A percentile compares a stretch with the other conserved stretches of the same genome.
Evolutionary conservation across 2,797 vertebrate species (phyloP).

Genomic region (Scolopax rusticola): DNA sequence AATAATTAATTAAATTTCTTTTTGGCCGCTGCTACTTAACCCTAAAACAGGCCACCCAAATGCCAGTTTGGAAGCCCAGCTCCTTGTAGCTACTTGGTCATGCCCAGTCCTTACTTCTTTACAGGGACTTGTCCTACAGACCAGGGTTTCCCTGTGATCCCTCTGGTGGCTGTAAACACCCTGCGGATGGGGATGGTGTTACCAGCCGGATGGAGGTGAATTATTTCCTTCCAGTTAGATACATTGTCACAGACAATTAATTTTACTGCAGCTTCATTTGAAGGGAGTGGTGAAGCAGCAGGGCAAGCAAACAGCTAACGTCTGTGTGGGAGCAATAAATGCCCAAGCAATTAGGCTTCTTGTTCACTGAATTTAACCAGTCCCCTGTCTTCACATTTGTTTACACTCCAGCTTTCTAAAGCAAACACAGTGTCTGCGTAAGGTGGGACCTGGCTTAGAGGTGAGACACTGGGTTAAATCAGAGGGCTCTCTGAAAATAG

Average conservation of each 20-base stretch:
- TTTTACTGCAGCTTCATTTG: conserved; percentile 77
- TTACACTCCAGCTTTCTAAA: not conserved
- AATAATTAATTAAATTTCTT: not conserved
- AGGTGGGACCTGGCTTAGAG: not conserved
- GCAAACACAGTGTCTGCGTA: not conserved
- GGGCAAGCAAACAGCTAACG: conserved; percentile 10
- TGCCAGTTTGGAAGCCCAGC: not conserved
- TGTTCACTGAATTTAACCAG: not conserved
- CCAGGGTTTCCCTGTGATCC: fast-evolving
- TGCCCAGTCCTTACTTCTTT: not conserved
- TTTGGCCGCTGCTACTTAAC: not conserved
- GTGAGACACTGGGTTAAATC: not conserved
- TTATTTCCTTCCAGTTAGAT: conserved; percentile 69
- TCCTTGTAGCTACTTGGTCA: not conserved
- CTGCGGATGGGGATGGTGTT: not conserved
- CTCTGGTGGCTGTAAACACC: not conserved
- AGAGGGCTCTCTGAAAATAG: not conserved
- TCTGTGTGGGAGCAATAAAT: not conserved
- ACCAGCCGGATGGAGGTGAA: not conserved
- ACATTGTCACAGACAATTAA: conserved; percentile 76
- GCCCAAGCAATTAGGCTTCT: not conserved
- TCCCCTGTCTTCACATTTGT: not conserved
- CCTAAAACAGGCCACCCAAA: not conserved
- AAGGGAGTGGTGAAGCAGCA: conserved; percentile 47
- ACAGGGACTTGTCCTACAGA: not conserved